Evolutionary conservation across 2,797 vertebrate species (phyloP).

Genomic region (Tamandua tetradactyla): DNA sequence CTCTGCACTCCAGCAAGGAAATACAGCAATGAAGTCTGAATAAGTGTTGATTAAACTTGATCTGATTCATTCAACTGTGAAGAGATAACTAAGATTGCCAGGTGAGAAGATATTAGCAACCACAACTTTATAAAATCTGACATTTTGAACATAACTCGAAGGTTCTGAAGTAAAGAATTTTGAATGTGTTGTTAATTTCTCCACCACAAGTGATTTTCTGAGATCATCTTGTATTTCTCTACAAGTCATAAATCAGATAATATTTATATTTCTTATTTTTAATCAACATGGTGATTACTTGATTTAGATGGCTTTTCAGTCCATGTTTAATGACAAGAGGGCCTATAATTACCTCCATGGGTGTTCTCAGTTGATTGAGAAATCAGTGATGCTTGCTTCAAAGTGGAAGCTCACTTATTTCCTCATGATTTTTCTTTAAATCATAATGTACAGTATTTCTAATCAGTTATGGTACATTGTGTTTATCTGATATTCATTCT

Average conservation of each 20-base stretch:
- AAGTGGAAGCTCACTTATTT: constrained; percentile 29
- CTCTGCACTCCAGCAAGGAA: background rate
- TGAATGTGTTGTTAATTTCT: background rate
- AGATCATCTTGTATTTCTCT: background rate
- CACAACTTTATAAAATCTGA: background rate
- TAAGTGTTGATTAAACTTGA: background rate
- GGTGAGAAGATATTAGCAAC: background rate
- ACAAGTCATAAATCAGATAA: background rate
- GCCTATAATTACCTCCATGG: constrained; percentile 12
- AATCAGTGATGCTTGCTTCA: constrained; percentile 56
- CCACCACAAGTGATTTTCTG: background rate
- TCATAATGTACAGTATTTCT: background rate
- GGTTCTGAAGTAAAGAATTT: constrained; percentile 7
- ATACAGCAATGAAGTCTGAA: background rate
- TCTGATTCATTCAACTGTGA: background rate
- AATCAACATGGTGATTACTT: constrained; percentile 36
- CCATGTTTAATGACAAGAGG: constrained; percentile 38
- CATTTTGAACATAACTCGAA: background rate
- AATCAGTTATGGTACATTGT: background rate
- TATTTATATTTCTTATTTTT: constrained; percentile 41
- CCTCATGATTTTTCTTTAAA: background rate
- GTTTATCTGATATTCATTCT: constrained; percentile 25
- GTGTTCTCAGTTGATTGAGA: constrained; percentile 52
- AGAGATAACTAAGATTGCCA: background rate
- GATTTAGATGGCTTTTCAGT: constrained; percentile 38